Evolutionary conservation across 1,140 invertebrate genomes (phyloP).

Genomic region (Drosophila nannoptera): DNA sequence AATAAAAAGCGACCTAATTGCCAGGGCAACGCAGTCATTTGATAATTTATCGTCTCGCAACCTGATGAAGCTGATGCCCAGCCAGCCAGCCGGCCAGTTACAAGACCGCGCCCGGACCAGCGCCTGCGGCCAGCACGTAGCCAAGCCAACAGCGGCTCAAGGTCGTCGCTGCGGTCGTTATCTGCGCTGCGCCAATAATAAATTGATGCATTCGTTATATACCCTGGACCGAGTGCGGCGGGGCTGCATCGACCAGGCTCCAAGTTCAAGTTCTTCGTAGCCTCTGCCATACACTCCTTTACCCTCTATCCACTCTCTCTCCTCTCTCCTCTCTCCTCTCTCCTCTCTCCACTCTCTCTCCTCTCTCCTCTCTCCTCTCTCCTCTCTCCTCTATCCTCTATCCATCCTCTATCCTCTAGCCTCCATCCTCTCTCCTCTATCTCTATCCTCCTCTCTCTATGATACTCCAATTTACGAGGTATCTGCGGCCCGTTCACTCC

Average conservation of each 20-base stretch:
- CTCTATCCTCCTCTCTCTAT: too few species aligned
- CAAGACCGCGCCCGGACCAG: constrained; percentile 26
- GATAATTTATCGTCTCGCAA: constrained; percentile 45
- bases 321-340: too few species aligned
- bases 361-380: too few species aligned
- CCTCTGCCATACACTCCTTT: too few species aligned
- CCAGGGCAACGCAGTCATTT: constrained; percentile 30
- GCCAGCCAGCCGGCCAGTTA: constrained; percentile 7
- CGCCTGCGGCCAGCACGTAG: constrained; percentile 47
- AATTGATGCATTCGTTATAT: constrained; percentile 58
- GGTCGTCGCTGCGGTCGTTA: constrained; percentile 52
- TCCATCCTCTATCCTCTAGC: too few species aligned
- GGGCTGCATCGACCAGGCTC: too few species aligned
- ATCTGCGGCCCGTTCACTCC: neutral
- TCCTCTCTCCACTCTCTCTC: too few species aligned
- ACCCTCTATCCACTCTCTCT: too few species aligned
- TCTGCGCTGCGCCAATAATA: constrained; percentile 60
- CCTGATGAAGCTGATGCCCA: constrained; percentile 25
- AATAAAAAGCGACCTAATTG: constrained; percentile 44
- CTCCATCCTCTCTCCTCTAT: too few species aligned
- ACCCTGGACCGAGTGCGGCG: neutral
- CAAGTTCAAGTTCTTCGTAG: too few species aligned
- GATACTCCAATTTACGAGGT: too few species aligned
- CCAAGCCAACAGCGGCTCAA: constrained; percentile 54
- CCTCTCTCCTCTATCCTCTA: too few species aligned